These are phyloP conservation scores for Sebastes baramenuke DNA, from an alignment of 2,797 vertebrate genomes.

Conservation along the genomic window DNA sequence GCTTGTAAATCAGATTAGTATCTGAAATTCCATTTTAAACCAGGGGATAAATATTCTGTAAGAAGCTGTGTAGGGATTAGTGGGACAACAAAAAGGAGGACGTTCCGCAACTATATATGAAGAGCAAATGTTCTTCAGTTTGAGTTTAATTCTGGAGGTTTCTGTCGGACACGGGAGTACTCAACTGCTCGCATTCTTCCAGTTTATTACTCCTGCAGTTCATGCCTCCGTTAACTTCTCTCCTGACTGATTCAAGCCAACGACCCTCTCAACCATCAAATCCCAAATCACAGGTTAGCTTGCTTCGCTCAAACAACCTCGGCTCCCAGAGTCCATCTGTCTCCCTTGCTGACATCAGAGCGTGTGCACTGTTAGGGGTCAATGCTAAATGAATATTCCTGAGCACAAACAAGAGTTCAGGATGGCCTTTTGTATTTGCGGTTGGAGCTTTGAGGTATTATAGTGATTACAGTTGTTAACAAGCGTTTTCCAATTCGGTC, in stretches of 20 bases:
- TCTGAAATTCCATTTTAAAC: conserved; percentile 33
- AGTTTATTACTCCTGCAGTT: conserved; percentile 62
- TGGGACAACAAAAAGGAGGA: conserved; percentile 14
- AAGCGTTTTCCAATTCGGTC: conserved; percentile 19
- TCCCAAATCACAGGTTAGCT: conserved; percentile 79
- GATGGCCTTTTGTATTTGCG: conserved; percentile 1
- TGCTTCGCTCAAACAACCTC: conserved; percentile 63
- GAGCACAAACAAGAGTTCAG: conserved; percentile 40
- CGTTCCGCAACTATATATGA: not conserved
- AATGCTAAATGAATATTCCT: conserved; percentile 59
- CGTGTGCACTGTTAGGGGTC: conserved; percentile 27
- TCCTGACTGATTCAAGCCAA: conserved; percentile 64
- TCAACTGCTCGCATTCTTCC: conserved; percentile 55
- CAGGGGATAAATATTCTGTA: conserved; percentile 39
- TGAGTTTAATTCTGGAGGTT: conserved; percentile 19
- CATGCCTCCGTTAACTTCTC: conserved; percentile 67
- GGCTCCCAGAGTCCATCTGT: conserved; percentile 69
- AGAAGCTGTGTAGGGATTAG: conserved; percentile 39
- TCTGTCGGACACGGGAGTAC: conserved; percentile 4
- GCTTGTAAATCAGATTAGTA: conserved; percentile 40
- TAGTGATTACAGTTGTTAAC: conserved; percentile 27
- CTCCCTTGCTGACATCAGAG: conserved; percentile 45
- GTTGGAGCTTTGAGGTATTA: conserved; percentile 32
- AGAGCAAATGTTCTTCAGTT: not conserved
- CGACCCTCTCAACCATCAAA: conserved; percentile 77